Conservation (phyloP, 2,113 vertebrate genomes). For the Aleadryas rufinucha region DNA sequence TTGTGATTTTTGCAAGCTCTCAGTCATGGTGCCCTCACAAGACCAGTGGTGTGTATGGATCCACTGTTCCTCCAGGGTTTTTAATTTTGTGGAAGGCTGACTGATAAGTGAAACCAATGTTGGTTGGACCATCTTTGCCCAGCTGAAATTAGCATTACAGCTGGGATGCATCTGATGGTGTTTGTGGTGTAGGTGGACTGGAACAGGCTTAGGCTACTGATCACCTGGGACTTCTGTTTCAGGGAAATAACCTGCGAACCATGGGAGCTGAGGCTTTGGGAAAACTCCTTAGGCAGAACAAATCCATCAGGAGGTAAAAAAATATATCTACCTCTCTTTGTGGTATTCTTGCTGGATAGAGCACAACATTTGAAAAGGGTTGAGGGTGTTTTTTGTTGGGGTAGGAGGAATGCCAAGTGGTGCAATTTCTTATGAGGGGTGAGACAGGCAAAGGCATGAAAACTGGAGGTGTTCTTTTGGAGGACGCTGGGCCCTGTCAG, state of each 20-base stretch:
- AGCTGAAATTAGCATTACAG: accelerated
- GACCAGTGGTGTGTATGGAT: background rate
- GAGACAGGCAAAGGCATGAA: background rate
- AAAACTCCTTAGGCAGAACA: constrained; percentile 84
- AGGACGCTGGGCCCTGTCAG: background rate
- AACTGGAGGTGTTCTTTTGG: background rate
- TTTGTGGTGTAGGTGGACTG: background rate
- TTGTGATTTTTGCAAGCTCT: background rate
- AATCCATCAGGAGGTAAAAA: constrained; percentile 82
- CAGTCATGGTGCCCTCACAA: background rate
- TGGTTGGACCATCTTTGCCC: background rate
- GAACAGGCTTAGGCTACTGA: background rate
- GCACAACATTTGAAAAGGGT: background rate
- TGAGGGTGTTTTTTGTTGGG: background rate
- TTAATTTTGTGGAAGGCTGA: background rate
- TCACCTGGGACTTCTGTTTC: background rate
- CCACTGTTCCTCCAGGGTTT: background rate
- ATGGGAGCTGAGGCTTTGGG: constrained; percentile 84
- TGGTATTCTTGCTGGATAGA: background rate
- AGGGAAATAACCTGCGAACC: constrained; percentile 92
- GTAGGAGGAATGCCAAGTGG: background rate
- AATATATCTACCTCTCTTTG: background rate
- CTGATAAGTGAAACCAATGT: accelerated
- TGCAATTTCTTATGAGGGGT: background rate
- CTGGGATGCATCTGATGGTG: background rate